Percentiles rank a stretch among this genome's conserved stretches.
Conservation (phyloP, 2,797 vertebrate species). For the Apodemus agrarius region DNA sequence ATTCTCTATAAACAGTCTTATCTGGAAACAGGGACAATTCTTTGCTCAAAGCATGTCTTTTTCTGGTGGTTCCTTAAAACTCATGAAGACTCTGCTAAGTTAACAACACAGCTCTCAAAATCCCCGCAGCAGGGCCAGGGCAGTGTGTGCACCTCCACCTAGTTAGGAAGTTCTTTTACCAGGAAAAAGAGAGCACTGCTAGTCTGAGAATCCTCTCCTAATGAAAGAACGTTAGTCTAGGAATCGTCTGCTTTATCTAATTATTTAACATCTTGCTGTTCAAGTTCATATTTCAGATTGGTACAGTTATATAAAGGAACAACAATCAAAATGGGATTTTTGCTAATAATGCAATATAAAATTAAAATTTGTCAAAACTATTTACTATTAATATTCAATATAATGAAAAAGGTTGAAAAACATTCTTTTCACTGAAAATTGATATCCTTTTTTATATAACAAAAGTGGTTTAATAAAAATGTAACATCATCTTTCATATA, state of each 20-base stretch:
- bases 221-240: not conserved
- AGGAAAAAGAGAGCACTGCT: not conserved
- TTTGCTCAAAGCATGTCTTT: not conserved
- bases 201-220: not conserved
- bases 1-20: slow-evolving; percentile 19
- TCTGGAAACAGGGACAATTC: slow-evolving; percentile 10
- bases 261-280: slow-evolving; percentile 53
- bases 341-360: slow-evolving; percentile 31
- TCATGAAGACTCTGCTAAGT: not conserved
- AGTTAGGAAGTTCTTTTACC: slow-evolving; percentile 19
- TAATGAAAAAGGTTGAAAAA: slow-evolving; percentile 39
- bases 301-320: not conserved
- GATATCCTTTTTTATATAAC: not conserved
- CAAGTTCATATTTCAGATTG: slow-evolving; percentile 38
- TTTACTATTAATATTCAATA: not conserved
- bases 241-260: not conserved
- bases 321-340: not conserved
- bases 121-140: not conserved
- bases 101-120: slow-evolving; percentile 27
- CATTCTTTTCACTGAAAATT: slow-evolving; percentile 35
- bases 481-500: slow-evolving; percentile 13
- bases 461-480: slow-evolving; percentile 50
- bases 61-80: slow-evolving; percentile 35
- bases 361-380: slow-evolving; percentile 11
- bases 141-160: not conserved